Base-by-base conservation (phyloP, 2,888 invertebrate species). In the Caenorhabditis wallacei region DNA sequence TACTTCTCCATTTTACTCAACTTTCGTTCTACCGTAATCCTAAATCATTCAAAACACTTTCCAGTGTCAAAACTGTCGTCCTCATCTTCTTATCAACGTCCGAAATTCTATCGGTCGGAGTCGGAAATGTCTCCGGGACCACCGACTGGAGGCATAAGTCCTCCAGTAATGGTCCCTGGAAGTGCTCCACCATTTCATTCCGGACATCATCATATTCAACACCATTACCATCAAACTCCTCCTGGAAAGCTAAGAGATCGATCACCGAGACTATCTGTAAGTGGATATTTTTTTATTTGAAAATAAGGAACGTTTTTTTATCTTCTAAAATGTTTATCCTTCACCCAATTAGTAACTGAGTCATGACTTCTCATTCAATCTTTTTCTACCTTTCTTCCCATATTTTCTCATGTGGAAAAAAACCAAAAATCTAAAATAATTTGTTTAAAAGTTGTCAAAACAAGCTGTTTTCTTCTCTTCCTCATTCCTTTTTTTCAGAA, bases 101-200 rank as follows among this genome's bases (percentile, higher is more conserved):
- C 82, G 1, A 78, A 74, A 59, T 82, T 82, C 54, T 82, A 82
- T 46, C 79, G 82, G 7, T 79, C 79, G 53, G 82, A 82, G 51
- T 82, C 82, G 74, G 82, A 82, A 37, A 79, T 82, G 79, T 79
- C 79, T 22, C 82, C 82, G 63, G 70, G 68, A 51, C 79, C 82
- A 7, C 59, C 59, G 2, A 24, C 53, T 13, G 75, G 70, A 7
- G 80, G 68, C 5, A 63, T 68, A 1, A 68, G 61, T 16, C 80
- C 80, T 51, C 72, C 80, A 10, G 69, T 74, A 0, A 48, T 68
- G 53, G 61, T 80, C 7, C 63, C 69, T 24, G 76, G 69, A 53
- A 76, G 68, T 64, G 75, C 74, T n/a, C 74, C 80, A 1, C 72
- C 74, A 13, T 56, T 74, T 30, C 66, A 72, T 22, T 43, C 66